phyloP scores from a whole-genome alignment of 2,888 invertebrate species.

The Escarpia spicata region DNA sequence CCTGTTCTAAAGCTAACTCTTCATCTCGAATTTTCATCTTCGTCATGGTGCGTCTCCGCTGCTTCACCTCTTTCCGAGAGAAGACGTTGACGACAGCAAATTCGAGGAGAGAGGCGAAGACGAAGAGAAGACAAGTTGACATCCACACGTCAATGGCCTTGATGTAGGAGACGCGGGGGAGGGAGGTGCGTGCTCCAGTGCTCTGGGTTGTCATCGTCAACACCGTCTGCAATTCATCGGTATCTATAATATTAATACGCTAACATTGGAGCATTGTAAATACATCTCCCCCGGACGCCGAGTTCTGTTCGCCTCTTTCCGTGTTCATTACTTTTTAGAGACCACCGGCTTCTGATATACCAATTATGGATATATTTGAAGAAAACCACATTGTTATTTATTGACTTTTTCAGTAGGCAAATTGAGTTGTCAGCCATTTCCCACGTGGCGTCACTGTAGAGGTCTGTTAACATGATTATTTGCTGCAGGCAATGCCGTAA shows the following conservation, averaged over 20 bases:
- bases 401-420: too few species aligned
- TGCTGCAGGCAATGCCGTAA: too few species aligned
- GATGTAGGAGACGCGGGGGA: constrained; percentile 42
- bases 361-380: too few species aligned
- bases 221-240: constrained; percentile 30
- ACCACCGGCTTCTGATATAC: too few species aligned
- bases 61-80: constrained; percentile 41
- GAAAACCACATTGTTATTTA: too few species aligned
- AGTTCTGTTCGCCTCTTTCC: too few species aligned
- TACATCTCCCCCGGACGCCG: too few species aligned
- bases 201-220: constrained; percentile 40
- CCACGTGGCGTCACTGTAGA: too few species aligned
- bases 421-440: too few species aligned
- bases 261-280: background rate
- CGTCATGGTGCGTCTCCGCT: constrained; percentile 32
- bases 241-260: background rate
- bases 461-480: too few species aligned
- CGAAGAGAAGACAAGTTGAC: constrained; percentile 39
- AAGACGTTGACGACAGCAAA: constrained; percentile 44
- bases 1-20: constrained; percentile 23
- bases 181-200: constrained; percentile 42
- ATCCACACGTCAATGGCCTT: constrained; percentile 46
- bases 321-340: too few species aligned
- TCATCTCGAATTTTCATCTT: constrained; percentile 22
- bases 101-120: constrained; percentile 43